Evolutionary conservation across 2,113 vertebrate species (phyloP), one percentile per base, ranked within the genome.

Genomic region (Poeciliopsis occidentalis): DNA sequence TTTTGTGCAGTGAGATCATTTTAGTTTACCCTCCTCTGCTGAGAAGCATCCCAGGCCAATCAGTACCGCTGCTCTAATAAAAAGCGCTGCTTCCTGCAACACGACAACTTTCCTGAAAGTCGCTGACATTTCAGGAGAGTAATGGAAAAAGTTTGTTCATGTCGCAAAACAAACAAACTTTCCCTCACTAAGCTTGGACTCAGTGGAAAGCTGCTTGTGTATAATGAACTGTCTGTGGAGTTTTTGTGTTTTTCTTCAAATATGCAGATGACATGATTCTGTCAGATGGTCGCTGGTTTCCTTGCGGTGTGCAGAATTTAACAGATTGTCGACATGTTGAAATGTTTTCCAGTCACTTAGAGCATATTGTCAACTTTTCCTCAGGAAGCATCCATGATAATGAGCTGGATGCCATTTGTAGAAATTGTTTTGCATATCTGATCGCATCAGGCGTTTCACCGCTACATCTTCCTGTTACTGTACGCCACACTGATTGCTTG

Each of bases 231-330:
- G 2, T 63, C 6, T 64, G 39, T 76, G 32, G 64, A 67, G 68
- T 37, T 60, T 17, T 61, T 74, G 81, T 69, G 69, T 68, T n/a
- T 65, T n/a, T 65, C 71, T 73, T 82, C 62, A 72, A 89, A 89
- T 57, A 84, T 86, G 75, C 69, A 84, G 78, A 85, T 78, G 26
- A 8, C 0, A 15, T 37, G 0, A 70, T 69, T 71, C 27, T 78
- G 76, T 71, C 60, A 65, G 3, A 54, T 63, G 67, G 24, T 65
- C 54, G 71, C 30, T 51, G 32, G 15, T 27, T 31, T 77, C 75
- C 67, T 19, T 77, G 31, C 31, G 73, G 57, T 69, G 69, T 78
- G 13, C 63, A 4, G 68, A n/a, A 24, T 61, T 57, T 29, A 67
- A 76, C 66, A 79, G 63, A 65, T 76, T 47, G 78, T 75, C 74